These are phyloP conservation scores for Chauna torquata DNA, from an alignment of 2,113 vertebrate genomes.

Conservation along the genomic window DNA sequence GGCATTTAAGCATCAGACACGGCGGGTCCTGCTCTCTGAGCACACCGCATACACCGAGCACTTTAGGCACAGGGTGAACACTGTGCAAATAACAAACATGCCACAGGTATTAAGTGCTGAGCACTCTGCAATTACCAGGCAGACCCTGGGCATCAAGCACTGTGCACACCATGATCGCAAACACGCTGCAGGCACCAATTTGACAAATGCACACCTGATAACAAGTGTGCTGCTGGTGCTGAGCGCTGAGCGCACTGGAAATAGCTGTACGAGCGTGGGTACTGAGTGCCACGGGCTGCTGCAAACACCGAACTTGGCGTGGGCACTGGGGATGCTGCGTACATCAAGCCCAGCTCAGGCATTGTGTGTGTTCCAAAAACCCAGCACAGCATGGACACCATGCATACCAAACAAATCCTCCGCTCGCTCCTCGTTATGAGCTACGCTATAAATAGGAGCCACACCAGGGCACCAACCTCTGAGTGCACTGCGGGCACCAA, in stretches of 20 bases:
- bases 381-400: not conserved
- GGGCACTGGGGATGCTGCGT: not conserved
- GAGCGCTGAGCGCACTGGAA: fast-evolving
- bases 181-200: conserved; percentile 56
- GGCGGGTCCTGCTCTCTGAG: fast-evolving
- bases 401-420: not conserved
- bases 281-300: not conserved
- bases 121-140: conserved; percentile 54
- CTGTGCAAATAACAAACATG: conserved; percentile 23
- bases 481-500: not conserved
- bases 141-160: conserved; percentile 5
- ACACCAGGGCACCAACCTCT: not conserved
- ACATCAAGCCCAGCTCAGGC: not conserved
- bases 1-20: not conserved
- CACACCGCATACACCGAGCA: fast-evolving
- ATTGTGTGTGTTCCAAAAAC: not conserved
- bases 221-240: not conserved
- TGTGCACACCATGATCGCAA: not conserved
- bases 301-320: not conserved
- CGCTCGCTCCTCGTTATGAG: not conserved
- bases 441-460: not conserved
- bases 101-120: conserved; percentile 66
- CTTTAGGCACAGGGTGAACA: not conserved
- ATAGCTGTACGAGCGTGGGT: fast-evolving
- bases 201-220: conserved; percentile 25